Evolutionary conservation across 1,140 invertebrate species (phyloP).

Genomic region (Daktulosphaira vitifoliae): DNA sequence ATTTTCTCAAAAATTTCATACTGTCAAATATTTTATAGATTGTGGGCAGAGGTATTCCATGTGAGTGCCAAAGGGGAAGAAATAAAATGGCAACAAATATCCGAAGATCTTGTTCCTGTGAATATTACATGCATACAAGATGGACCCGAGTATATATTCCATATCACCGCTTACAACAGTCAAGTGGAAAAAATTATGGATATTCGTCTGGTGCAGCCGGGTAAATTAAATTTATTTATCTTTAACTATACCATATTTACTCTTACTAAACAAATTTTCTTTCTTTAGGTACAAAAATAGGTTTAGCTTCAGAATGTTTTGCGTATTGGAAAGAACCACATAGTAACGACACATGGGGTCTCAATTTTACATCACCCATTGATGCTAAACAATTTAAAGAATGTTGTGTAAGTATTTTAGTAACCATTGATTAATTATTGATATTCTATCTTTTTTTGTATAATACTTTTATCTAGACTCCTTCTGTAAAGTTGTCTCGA

Average conservation of each 20-base stretch:
- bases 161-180: slow-evolving; percentile 96
- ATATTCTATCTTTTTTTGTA: neutral
- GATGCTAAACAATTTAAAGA: slow-evolving; percentile 95
- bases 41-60: slow-evolving; percentile 97
- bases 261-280: neutral
- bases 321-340: slow-evolving; percentile 96
- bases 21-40: slow-evolving; percentile 52
- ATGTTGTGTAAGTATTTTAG: slow-evolving; percentile 80
- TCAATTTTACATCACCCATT: slow-evolving; percentile 93
- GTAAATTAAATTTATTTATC: slow-evolving; percentile 47
- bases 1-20: no score
- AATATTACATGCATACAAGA: slow-evolving; percentile 96
- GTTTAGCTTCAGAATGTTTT: slow-evolving; percentile 95
- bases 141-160: slow-evolving; percentile 90
- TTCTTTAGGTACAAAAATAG: slow-evolving; percentile 80
- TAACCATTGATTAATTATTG: neutral
- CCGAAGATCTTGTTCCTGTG: slow-evolving; percentile 93
- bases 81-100: slow-evolving; percentile 94
- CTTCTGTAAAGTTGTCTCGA: slow-evolving; percentile 92
- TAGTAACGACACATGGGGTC: slow-evolving; percentile 96
- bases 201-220: slow-evolving; percentile 90
- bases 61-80: slow-evolving; percentile 83
- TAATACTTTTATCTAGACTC: slow-evolving; percentile 59
- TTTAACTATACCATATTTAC: no score
- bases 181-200: slow-evolving; percentile 97